Conservation (phyloP, 2,797 vertebrate species). For the Xenops minutus region DNA sequence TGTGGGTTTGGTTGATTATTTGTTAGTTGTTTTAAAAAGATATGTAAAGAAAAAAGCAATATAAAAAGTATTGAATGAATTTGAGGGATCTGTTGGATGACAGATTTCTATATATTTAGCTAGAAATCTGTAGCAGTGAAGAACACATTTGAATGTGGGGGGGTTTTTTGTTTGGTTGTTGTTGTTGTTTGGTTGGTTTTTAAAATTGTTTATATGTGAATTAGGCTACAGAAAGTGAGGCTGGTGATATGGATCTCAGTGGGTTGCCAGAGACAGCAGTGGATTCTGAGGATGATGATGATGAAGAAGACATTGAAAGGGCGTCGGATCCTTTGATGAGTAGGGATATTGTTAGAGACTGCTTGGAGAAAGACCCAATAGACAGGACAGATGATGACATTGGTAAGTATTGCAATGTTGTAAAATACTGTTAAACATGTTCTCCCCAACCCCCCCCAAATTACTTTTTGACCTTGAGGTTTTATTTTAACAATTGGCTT, state of each 20-base stretch:
- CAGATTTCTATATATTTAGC: not conserved
- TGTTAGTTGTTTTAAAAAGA: not conserved
- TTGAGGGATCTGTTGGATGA: not conserved
- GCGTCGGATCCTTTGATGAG: conserved; percentile 98
- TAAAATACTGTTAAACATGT: not conserved
- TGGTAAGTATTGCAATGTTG: conserved; percentile 76
- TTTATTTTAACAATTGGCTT: not conserved
- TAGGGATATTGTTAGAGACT: conserved; percentile 95
- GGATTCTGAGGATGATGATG: conserved; percentile 97
- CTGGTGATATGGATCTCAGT: conserved; percentile 98
- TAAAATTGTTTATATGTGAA: not conserved
- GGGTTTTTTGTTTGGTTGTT: too few relatives aligned
- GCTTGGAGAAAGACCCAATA: conserved; percentile 97
- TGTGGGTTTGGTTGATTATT: not conserved
- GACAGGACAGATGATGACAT: conserved; percentile 98
- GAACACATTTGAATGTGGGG: not conserved
- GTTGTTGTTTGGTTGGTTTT: not conserved
- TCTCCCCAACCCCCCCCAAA: not conserved
- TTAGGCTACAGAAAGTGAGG: conserved; percentile 97
- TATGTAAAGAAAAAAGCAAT: not conserved
- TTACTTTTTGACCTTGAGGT: not conserved
- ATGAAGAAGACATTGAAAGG: conserved; percentile 97
- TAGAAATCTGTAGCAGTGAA: not conserved
- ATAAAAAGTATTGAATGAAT: not conserved
- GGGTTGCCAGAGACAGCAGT: conserved; percentile 97